Conservation (phyloP, 2,113 vertebrate species). For the Fukomys damarensis region DNA sequence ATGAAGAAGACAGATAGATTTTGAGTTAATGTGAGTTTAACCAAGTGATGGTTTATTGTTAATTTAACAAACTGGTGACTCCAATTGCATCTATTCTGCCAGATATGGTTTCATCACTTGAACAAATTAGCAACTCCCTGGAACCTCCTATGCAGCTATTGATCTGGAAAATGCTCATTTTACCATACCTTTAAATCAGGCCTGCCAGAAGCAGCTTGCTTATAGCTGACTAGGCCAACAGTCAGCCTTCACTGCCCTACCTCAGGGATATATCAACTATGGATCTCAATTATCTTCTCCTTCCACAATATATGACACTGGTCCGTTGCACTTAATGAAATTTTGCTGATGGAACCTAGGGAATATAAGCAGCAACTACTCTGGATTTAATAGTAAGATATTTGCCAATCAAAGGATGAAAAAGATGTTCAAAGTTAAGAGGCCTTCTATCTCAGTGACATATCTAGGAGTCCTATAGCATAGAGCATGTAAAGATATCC, state of each 20-base stretch:
- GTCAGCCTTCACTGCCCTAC: not conserved
- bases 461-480: not conserved
- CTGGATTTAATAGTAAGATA: not conserved
- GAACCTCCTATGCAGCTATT: not conserved
- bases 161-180: not conserved
- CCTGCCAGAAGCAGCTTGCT: not conserved
- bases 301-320: not conserved
- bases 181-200: too few relatives aligned
- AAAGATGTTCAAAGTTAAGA: not conserved
- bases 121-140: not conserved
- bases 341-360: not conserved
- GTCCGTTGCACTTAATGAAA: not conserved
- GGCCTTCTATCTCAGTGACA: not conserved
- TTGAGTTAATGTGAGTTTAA: not conserved
- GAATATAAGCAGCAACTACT: not conserved
- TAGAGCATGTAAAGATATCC: not conserved
- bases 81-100: not conserved
- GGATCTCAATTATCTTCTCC: not conserved
- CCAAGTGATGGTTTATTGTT: not conserved
- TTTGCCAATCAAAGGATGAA: not conserved
- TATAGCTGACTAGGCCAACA: not conserved
- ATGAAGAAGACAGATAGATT: not conserved
- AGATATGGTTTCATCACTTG: not conserved
- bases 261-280: not conserved
- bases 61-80: not conserved